Evolutionary conservation across 2,888 invertebrate species (phyloP), one percentile per base, ranked within the genome.

Genomic region (Plagodis dolabraria): DNA sequence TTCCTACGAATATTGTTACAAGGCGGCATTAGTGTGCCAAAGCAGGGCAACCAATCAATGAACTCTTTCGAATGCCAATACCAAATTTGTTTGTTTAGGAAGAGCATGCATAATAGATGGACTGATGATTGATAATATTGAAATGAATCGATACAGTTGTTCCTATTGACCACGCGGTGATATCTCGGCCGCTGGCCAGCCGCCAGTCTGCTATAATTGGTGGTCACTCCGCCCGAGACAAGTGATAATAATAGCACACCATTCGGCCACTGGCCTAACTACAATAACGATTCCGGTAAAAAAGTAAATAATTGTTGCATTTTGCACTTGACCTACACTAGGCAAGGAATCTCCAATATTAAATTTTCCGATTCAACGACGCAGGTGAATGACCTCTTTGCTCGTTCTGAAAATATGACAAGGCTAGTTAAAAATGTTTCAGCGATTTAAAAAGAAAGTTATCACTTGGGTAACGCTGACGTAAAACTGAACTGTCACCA

Each of bases 191-290:
- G 76, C 94, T 96, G 96, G 96, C 96, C 92, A 64, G 73, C 67
- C 83, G 95, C 96, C 96, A 96, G 96, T 94, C 94, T 95, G 94
- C 96, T 96, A 96, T 96, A 96, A 96, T 96, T 96, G 96, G 96
- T 95, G 95, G 96, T 96, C 94, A 93, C 92, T 91, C 93, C 80
- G 84, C 78, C 82, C 93, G 93, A 93, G 90, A 92, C 89, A 87
- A 82, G 81, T 89, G 93, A 94, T 95, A 95, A 95, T 95, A 94
- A 95, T 95, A 95, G 95, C 92, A 84, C 85, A 65, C 70, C 75
- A 77, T 86, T 92, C 91, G 90, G 92, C 86, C 88, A 93, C 85
- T 87, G 88, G 88, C 89, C 89, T 91, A 88, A 86, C 82, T 72
- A 79, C 76, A 72, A 76, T 79, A 76, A 75, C 74, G 73, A 83